phyloP scores from a whole-genome alignment of 2,113 vertebrate species.

The Hystrix cristata region DNA sequence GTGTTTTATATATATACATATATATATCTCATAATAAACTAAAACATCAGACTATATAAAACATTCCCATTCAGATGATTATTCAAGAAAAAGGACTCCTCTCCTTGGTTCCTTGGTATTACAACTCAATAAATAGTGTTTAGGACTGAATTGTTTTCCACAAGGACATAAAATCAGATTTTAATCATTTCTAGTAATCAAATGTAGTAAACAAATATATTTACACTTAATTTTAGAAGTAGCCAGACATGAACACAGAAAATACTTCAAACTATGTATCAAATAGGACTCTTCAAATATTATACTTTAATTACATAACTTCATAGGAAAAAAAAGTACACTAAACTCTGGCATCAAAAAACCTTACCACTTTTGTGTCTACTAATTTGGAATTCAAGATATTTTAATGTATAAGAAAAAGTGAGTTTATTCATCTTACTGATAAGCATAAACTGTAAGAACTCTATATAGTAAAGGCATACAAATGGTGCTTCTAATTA shows the following conservation, averaged over 20 bases:
- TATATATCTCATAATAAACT: background rate
- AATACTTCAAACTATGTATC: background rate
- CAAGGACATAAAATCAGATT: background rate
- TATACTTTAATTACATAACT: constrained; percentile 32
- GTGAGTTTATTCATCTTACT: background rate
- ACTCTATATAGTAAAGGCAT: background rate
- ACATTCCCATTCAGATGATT: background rate
- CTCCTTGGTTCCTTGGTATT: background rate
- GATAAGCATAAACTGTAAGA: background rate
- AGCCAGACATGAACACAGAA: background rate
- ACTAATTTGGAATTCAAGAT: constrained; percentile 35
- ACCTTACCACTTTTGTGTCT: background rate
- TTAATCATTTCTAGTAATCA: constrained; percentile 26
- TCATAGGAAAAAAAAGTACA: background rate
- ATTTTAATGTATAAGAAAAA: constrained; percentile 10
- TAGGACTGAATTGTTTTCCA: constrained; percentile 38
- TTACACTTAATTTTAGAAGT: constrained; percentile 4
- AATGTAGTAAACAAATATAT: constrained; percentile 43
- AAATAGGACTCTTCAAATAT: constrained; percentile 12
- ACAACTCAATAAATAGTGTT: background rate
- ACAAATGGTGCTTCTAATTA: background rate
- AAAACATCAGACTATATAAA: constrained; percentile 36
- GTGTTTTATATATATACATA: too few relatives aligned
- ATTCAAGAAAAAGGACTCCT: constrained; percentile 32
- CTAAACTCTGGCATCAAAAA: constrained; percentile 22